Conservation (phyloP, 2,113 vertebrate genomes). For the Cygnus atratus region DNA sequence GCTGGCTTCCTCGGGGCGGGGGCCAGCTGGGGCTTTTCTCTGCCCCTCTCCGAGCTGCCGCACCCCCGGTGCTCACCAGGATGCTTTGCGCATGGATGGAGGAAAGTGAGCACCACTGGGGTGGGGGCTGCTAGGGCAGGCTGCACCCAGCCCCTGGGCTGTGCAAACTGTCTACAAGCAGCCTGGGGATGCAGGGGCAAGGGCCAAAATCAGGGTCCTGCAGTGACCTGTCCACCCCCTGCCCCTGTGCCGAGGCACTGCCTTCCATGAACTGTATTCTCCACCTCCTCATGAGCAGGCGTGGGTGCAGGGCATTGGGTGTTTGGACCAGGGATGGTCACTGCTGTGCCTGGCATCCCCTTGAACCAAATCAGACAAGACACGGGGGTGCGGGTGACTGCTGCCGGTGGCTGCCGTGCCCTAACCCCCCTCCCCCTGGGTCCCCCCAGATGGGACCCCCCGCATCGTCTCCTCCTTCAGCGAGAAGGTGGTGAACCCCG, state of each 20-base stretch:
- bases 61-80: rapidly evolving
- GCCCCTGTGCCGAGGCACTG: rapidly evolving
- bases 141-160: background rate
- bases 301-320: rapidly evolving
- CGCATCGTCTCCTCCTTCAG: conserved; percentile 97
- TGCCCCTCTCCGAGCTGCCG: rapidly evolving
- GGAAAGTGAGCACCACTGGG: rapidly evolving
- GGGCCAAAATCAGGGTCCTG: background rate
- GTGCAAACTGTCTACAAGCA: rapidly evolving
- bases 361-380: background rate
- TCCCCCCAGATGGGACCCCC: conserved; percentile 89
- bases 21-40: background rate
- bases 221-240: background rate
- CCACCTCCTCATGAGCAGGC: background rate
- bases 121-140: background rate
- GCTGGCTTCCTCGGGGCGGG: background rate
- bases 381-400: background rate
- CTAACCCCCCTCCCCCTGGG: conserved; percentile 13
- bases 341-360: background rate
- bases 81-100: background rate
- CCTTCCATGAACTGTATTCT: background rate
- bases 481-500: conserved; percentile 94
- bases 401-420: background rate
- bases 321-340: background rate
- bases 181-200: background rate